Base-by-base conservation (phyloP, 1,140 invertebrate species). In the Ruditapes philippinarum region DNA sequence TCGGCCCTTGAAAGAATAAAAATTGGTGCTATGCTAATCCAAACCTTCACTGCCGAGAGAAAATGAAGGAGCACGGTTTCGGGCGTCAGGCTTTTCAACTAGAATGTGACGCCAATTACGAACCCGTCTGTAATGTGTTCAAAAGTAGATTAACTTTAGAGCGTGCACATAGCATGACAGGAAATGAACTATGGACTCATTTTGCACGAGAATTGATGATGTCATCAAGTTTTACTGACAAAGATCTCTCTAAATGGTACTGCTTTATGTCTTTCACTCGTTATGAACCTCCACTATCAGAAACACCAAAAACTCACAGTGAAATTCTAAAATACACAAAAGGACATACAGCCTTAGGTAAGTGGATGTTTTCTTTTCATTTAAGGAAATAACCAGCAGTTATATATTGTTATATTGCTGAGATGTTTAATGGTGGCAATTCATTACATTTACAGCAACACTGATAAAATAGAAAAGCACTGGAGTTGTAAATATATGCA, bases 221-320 rank as follows among this genome's bases (percentile, higher is more conserved):
- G 96, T 83, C 96, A 96, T 85, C 97, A 90, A 95, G 91, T 73
- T 92, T 96, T 81, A 49, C 88, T 2, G 97, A 96, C 93, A 97
- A 95, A 94, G 97, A 96, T 94, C 97, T 96, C 88, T 97, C 97
- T 94, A 99, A 98, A 95, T 99, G 98, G 96, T 96, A 99, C 70
- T 98, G 97, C 0, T 99, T 99, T 94, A 96, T 99, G 74, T 98
- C 98, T 0, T 98, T 98, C 94, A 99, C 98, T 0, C 96, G 97
- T 89, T 99, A 98, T 95, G 96, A 97, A 91, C 97, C 97, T 1
- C 96, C 96, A 5, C 93, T 92, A 88, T 90, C 90, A 93, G 25
- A 92, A 92, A 81, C 91, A 54, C 95, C 96, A 31, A 94, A 94
- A 76, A 97, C 97, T 19, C 97, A 98, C 94, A 97, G 97, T 78